Percentiles rank a stretch among this genome's conserved stretches.
phyloP scores from a whole-genome alignment of 2,797 vertebrate genomes.

The Spheniscus humboldti region DNA sequence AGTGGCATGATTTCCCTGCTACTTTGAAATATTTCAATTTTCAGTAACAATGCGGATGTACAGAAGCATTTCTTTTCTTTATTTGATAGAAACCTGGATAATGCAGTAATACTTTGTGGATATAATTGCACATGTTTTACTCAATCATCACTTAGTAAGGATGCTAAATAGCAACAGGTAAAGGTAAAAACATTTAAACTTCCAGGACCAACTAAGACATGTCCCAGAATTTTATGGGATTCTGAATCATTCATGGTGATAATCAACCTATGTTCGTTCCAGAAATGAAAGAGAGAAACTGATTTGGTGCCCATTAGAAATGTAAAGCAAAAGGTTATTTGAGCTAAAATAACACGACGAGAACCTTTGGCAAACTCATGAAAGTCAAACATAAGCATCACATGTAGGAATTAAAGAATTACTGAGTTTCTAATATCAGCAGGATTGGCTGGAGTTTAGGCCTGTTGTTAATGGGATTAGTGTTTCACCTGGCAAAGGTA shows the following conservation, averaged over 20 bases:
- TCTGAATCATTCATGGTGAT: neutral
- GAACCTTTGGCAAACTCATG: neutral
- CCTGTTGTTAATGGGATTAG: neutral
- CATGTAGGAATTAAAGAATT: neutral
- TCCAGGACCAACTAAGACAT: neutral
- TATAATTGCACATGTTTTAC: neutral
- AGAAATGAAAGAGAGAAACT: neutral
- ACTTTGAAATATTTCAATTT: neutral
- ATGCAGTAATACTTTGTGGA: neutral
- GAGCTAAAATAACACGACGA: neutral
- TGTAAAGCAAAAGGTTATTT: neutral
- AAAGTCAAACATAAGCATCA: neutral
- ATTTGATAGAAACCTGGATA: neutral
- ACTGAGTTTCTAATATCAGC: neutral
- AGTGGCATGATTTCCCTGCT: neutral
- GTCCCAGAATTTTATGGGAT: neutral
- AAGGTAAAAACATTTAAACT: neutral
- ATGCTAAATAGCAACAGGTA: neutral
- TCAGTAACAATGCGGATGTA: neutral
- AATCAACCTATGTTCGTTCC: neutral
- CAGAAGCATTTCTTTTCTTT: neutral
- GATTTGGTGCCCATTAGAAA: neutral
- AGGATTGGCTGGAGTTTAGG: neutral
- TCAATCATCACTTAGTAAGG: neutral
- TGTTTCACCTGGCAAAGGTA: neutral